A percentile compares a stretch with the other conserved stretches of the same genome.
Evolutionary conservation across 2,113 vertebrate genomes (phyloP).

Genomic region (Verasper variegatus): DNA sequence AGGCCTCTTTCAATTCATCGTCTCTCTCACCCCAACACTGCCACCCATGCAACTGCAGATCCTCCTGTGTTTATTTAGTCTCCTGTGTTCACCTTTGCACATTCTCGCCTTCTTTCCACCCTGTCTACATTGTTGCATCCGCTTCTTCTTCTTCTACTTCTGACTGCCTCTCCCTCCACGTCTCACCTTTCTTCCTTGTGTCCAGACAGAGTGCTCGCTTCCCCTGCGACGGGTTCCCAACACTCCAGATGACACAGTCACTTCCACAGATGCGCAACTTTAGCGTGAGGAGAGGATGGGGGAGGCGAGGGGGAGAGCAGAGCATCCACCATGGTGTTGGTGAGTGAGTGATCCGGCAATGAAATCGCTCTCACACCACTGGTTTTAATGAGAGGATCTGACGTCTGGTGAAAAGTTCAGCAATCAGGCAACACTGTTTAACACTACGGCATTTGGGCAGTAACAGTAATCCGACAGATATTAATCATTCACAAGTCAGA

Average conservation of each 20-base stretch:
- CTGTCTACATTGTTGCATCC: constrained; percentile 10
- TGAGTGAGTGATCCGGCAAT: not conserved
- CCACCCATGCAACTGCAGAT: constrained; percentile 34
- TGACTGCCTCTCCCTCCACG: constrained; percentile 21
- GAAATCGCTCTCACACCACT: constrained; percentile 1
- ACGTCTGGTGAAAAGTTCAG: not conserved
- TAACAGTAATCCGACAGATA: no score
- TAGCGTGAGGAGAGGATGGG: constrained; percentile 50
- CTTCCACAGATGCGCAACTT: constrained; percentile 63
- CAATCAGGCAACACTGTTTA: no score
- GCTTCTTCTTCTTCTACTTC: constrained; percentile 15
- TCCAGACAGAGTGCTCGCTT: constrained; percentile 50
- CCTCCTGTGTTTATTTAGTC: constrained; percentile 42
- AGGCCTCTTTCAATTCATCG: constrained; percentile 33
- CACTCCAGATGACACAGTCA: constrained; percentile 69
- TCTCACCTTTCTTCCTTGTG: constrained; percentile 19
- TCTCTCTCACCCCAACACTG: constrained; percentile 35
- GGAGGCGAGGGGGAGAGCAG: constrained; percentile 11
- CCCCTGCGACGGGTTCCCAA: constrained; percentile 41
- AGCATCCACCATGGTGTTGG: constrained; percentile 21
- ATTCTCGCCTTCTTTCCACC: constrained; percentile 19
- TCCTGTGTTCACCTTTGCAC: constrained; percentile 19
- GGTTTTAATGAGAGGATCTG: constrained; percentile 22
- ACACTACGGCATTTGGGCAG: constrained; percentile 5
- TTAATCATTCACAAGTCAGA: no score